Percentiles rank a stretch among this genome's conserved stretches.
phyloP scores from a whole-genome alignment of 2,113 vertebrate species.

The Pelobates fuscus region DNA sequence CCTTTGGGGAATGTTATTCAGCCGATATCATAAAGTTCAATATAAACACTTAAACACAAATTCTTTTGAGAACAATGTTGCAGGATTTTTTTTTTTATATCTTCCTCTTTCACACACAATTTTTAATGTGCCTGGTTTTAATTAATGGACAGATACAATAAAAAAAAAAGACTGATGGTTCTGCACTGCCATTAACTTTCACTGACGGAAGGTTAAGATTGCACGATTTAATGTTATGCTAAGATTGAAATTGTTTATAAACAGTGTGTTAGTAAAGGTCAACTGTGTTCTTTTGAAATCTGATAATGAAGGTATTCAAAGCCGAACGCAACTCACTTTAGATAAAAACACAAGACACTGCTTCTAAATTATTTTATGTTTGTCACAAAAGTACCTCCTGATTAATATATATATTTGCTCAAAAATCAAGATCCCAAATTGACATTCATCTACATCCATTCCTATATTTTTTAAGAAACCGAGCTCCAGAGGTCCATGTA shows the following conservation, averaged over 20 bases:
- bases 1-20: not conserved
- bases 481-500: not conserved
- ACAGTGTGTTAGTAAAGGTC: not conserved
- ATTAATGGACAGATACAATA: not conserved
- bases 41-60: not conserved
- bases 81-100: too few relatives aligned
- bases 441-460: not conserved
- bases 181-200: too few relatives aligned
- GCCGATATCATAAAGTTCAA: not conserved
- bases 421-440: not conserved
- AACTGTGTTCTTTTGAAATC: not conserved
- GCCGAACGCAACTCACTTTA: too few relatives aligned
- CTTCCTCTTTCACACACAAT: not conserved
- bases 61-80: not conserved
- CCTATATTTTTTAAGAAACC: not conserved
- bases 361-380: not conserved
- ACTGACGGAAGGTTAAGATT: not conserved
- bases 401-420: not conserved
- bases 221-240: not conserved
- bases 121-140: not conserved
- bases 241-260: conserved; percentile 1
- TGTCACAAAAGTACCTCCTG: not conserved
- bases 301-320: not conserved
- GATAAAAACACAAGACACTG: not conserved
- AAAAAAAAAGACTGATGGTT: too few relatives aligned